A percentile compares a stretch with the other conserved stretches of the same genome.
These are phyloP conservation scores for Aldabrachelys gigantea DNA, from an alignment of 2,113 vertebrate species.

Conservation along the genomic window DNA sequence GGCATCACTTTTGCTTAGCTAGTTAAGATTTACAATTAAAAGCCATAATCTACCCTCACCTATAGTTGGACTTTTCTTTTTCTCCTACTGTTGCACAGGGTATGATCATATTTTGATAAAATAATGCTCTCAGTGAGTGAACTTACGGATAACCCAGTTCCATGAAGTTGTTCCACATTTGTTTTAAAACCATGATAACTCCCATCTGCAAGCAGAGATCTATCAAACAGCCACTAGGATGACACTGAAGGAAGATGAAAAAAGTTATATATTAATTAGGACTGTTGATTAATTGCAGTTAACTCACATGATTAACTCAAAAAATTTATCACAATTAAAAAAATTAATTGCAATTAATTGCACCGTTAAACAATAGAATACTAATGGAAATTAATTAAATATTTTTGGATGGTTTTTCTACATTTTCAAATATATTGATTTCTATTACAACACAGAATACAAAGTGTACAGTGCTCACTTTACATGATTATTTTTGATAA, in stretches of 20 bases:
- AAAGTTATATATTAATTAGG: not conserved
- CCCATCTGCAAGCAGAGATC: slow-evolving; percentile 99
- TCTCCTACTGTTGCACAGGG: not conserved
- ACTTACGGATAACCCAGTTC: slow-evolving; percentile 97
- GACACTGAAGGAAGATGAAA: slow-evolving; percentile 84
- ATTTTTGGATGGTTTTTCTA: too few relatives aligned
- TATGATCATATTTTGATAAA: not conserved
- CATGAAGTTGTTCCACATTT: slow-evolving; percentile 99
- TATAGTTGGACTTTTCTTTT: not conserved
- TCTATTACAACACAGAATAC: too few relatives aligned
- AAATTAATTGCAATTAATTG: too few relatives aligned
- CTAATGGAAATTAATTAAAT: too few relatives aligned
- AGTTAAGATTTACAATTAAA: not conserved
- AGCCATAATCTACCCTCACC: not conserved
- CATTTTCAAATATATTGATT: too few relatives aligned
- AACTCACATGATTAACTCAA: too few relatives aligned
- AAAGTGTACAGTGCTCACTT: too few relatives aligned
- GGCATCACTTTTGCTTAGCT: not conserved
- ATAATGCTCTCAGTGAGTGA: not conserved
- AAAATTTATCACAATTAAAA: too few relatives aligned
- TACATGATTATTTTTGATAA: too few relatives aligned
- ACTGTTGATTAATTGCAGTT: too few relatives aligned
- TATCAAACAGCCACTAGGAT: slow-evolving; percentile 97
- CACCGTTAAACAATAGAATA: too few relatives aligned
- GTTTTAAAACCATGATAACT: slow-evolving; percentile 98